Evolutionary conservation across 2,113 vertebrate genomes (phyloP), one percentile per base, ranked within the genome.

Genomic region (Proterorhinus semilunaris): DNA sequence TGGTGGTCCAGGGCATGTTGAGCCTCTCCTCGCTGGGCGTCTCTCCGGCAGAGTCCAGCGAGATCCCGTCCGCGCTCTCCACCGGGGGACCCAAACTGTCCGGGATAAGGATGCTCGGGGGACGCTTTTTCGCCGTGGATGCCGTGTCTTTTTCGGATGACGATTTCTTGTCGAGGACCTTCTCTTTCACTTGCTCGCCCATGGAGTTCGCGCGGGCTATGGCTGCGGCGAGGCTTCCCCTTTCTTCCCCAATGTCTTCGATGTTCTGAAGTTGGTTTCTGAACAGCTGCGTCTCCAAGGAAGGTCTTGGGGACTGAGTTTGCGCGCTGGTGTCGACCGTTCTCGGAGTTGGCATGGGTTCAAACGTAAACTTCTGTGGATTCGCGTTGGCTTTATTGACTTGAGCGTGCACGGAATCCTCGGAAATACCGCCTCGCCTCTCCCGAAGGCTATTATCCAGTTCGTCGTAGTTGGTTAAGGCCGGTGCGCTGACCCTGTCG

Each of bases 1-100:
- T n/a, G n/a, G 64, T 68, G 1, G 7, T 50, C 72, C 83, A 92
- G 13, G 62, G 44, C 59, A 71, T 6, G 48, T 43, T 71, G 47
- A 59, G n/a, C 27, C 6, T 79, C 12, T 93, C 89, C 52, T 92
- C 90, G 6, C 54, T 57, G 21, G 21, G 21, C 6, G 54, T 12
- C 16, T 15, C 80, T 47, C 75, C 47, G 43, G 58, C 15, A 1
- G 84, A 85, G 43, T 86, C 87, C 51, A 47, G 15, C 51, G 71
- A 82, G 8, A 7, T 65, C 0, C 69, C 65, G 47, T 87, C 78
- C 51, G 63, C 48, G 47, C 42, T 80, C 27, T 88, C 89, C 55
- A 47, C 11, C 44, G 54, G 70, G 10, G 27, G 11, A 1, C 10
- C 10, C 5, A 12, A 12, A 6, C 4, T 2, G 27, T 57, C 54